Evolutionary conservation across 2,113 vertebrate genomes (phyloP).

Genomic region (Lutjanus erythropterus): DNA sequence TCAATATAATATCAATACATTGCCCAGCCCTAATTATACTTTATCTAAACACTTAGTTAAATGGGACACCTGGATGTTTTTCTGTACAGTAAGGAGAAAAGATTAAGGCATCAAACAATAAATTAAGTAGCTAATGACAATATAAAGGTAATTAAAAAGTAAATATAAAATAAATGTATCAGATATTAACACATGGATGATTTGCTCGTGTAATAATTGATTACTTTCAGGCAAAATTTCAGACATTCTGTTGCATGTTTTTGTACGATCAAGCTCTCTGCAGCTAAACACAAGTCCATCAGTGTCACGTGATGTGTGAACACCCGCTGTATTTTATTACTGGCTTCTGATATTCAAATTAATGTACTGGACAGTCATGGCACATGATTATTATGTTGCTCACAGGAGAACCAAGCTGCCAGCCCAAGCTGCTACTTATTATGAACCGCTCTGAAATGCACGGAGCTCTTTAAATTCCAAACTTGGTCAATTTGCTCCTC

Average conservation of each 20-base stretch:
- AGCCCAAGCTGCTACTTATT: constrained; percentile 53
- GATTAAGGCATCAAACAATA: neutral
- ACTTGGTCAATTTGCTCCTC: constrained; percentile 41
- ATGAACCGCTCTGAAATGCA: constrained; percentile 25
- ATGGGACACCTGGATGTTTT: neutral
- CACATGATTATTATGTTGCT: constrained; percentile 50
- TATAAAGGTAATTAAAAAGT: neutral
- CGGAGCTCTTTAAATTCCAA: constrained; percentile 25
- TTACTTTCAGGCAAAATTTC: neutral
- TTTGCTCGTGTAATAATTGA: neutral
- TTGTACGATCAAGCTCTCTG: constrained; percentile 1
- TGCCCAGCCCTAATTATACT: too few relatives aligned
- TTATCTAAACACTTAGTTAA: neutral
- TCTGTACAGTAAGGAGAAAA: neutral
- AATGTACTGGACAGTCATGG: constrained; percentile 41
- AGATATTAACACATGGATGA: neutral
- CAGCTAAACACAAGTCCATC: constrained; percentile 26
- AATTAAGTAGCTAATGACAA: neutral
- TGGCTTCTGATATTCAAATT: constrained; percentile 39
- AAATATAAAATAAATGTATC: neutral
- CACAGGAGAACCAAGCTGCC: constrained; percentile 60
- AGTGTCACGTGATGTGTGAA: constrained; percentile 23
- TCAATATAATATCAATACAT: too few relatives aligned
- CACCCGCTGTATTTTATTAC: constrained; percentile 42
- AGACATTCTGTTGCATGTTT: constrained; percentile 2